phyloP scores from a whole-genome alignment of 1,140 invertebrate species.

The Trichoplusia ni region DNA sequence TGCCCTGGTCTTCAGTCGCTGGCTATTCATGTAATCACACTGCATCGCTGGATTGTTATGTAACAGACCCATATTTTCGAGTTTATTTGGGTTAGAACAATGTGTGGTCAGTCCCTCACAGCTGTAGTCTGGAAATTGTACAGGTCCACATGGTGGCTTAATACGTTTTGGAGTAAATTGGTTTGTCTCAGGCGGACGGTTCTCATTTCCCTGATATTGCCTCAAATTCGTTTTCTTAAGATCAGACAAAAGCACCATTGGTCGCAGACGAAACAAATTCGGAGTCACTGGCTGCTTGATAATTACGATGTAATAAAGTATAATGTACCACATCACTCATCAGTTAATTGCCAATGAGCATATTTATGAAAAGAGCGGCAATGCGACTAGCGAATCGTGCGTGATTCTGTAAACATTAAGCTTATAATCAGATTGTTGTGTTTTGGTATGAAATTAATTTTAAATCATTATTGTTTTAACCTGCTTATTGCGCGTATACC shows the following conservation, averaged over 20 bases:
- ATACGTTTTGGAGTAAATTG: not conserved
- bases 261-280: not conserved
- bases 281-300: not conserved
- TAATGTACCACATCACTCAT: conserved; percentile 20
- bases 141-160: not conserved
- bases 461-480: too few species aligned
- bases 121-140: not conserved
- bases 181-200: not conserved
- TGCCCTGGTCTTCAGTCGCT: too few species aligned
- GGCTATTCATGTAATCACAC: too few species aligned
- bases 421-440: conserved; percentile 10
- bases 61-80: too few species aligned
- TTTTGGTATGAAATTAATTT: conserved; percentile 6
- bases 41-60: too few species aligned
- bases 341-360: not conserved
- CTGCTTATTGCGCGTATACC: too few species aligned
- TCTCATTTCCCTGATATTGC: not conserved
- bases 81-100: too few species aligned
- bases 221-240: not conserved
- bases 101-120: not conserved
- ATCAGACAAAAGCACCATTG: not conserved
- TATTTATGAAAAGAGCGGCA: not conserved
- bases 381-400: not conserved
- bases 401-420: not conserved
- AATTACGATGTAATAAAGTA: not conserved